Conservation (phyloP, 2,113 vertebrate genomes). For the Oxygymnocypris stewartii region DNA sequence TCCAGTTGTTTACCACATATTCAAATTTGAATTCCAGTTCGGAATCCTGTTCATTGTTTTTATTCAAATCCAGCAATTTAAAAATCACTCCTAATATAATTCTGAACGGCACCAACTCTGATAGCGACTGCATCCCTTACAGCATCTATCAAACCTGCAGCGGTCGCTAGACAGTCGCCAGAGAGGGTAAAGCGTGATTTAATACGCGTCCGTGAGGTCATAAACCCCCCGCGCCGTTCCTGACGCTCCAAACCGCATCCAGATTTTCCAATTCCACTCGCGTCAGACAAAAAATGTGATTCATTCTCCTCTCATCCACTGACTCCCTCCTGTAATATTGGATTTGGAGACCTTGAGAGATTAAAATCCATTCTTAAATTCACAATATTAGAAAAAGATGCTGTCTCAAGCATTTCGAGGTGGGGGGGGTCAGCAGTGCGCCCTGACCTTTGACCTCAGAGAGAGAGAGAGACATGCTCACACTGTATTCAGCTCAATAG, state of each 20-base stretch:
- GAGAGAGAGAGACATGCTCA: slow-evolving; percentile 58
- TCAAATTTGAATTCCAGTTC: no score
- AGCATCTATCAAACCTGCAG: slow-evolving; percentile 28
- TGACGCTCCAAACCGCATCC: background rate
- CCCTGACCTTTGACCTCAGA: slow-evolving; percentile 61
- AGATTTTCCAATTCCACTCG: slow-evolving; percentile 35
- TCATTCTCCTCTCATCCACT: slow-evolving; percentile 48
- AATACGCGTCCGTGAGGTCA: background rate
- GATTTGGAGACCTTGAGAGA: slow-evolving; percentile 70
- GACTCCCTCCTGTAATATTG: slow-evolving; percentile 64
- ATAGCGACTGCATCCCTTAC: background rate
- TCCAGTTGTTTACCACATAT: no score
- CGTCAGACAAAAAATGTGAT: slow-evolving; percentile 26
- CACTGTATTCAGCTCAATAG: slow-evolving; percentile 55
- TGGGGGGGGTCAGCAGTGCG: slow-evolving; percentile 56
- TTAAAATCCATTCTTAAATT: slow-evolving; percentile 74
- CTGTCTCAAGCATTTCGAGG: slow-evolving; percentile 67
- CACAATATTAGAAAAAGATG: slow-evolving; percentile 72
- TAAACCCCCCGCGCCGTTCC: background rate
- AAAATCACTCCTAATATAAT: background rate
- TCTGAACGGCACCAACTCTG: background rate
- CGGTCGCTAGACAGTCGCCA: background rate
- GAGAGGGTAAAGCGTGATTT: slow-evolving; percentile 24
- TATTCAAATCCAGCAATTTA: background rate
- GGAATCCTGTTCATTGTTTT: background rate